These are phyloP conservation scores for Neodiprion lecontei DNA, from an alignment of 1,140 invertebrate genomes.

Conservation along the genomic window DNA sequence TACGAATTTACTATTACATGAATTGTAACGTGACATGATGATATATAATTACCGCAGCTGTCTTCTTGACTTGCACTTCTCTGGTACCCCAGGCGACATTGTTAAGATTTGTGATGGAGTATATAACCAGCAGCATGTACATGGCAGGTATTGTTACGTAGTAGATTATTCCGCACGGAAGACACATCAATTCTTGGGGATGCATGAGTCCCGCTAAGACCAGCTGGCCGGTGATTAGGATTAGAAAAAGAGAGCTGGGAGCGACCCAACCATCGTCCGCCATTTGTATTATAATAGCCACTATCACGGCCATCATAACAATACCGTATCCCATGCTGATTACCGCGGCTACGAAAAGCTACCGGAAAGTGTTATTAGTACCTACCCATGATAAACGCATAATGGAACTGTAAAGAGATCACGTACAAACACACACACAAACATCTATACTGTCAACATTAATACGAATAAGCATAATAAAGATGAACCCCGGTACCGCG, in stretches of 20 bases:
- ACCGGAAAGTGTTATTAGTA: constrained; percentile 15
- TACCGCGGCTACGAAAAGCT: constrained; percentile 78
- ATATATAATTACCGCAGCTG: constrained; percentile 50
- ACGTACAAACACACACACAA: too few species aligned
- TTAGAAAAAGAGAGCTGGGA: constrained; percentile 81
- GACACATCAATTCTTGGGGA: constrained; percentile 82
- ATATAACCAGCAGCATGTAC: constrained; percentile 92
- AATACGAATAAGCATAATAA: too few species aligned
- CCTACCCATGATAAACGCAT: too few species aligned
- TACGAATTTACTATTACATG: too few species aligned
- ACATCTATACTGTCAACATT: too few species aligned
- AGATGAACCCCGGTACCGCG: too few species aligned
- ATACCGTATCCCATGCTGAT: constrained; percentile 83
- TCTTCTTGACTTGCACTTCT: constrained; percentile 64
- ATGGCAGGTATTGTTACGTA: constrained; percentile 93
- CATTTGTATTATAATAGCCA: constrained; percentile 85
- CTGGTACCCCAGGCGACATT: constrained; percentile 92
- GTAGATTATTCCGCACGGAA: constrained; percentile 82
- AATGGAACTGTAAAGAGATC: too few species aligned
- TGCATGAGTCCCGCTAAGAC: constrained; percentile 78
- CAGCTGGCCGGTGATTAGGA: constrained; percentile 68
- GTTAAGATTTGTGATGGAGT: constrained; percentile 90
- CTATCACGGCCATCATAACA: constrained; percentile 92
- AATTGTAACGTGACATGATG: too few species aligned
- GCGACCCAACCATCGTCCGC: constrained; percentile 79